These are phyloP conservation scores for Sebastes vulpes DNA, from an alignment of 2,797 vertebrate species.

Conservation along the genomic window DNA sequence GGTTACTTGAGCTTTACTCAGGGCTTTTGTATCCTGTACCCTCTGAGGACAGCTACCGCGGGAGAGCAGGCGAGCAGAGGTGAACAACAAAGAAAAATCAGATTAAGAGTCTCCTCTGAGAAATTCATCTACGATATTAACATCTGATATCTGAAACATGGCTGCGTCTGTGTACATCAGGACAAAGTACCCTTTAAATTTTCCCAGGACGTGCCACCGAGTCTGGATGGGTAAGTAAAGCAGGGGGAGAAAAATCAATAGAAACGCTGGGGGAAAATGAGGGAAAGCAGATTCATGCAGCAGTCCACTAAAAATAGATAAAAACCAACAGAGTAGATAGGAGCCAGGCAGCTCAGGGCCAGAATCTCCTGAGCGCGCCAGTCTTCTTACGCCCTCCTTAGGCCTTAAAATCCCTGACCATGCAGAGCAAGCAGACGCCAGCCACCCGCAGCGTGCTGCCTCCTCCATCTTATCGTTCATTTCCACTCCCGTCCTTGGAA, in stretches of 20 bases:
- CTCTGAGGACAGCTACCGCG: conserved; percentile 19
- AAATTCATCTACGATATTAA: conserved; percentile 65
- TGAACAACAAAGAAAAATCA: conserved; percentile 52
- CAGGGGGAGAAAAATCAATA: conserved; percentile 48
- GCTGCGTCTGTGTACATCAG: conserved; percentile 26
- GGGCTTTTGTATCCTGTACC: conserved; percentile 46
- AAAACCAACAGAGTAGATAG: conserved; percentile 34
- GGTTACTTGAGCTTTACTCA: conserved; percentile 44
- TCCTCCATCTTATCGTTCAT: conserved; percentile 32
- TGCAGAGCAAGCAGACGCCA: conserved; percentile 5
- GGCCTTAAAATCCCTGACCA: conserved; percentile 44
- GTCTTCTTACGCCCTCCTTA: conserved; percentile 12
- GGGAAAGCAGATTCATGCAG: conserved; percentile 47
- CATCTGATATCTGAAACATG: conserved; percentile 60
- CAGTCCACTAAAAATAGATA: conserved; percentile 62
- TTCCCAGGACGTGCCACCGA: conserved; percentile 27
- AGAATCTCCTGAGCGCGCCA: conserved; percentile 20
- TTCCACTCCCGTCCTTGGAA: conserved; percentile 63
- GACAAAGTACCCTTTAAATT: conserved; percentile 54
- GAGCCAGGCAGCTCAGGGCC: conserved; percentile 30
- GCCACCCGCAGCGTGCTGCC: neutral
- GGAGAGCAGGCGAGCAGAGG: conserved; percentile 19
- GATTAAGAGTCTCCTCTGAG: conserved; percentile 58
- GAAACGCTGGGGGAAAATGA: conserved; percentile 40
- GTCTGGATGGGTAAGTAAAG: conserved; percentile 40